Base-by-base conservation (phyloP, 2,888 invertebrate genomes). In the Cheilosia vulpina region DNA sequence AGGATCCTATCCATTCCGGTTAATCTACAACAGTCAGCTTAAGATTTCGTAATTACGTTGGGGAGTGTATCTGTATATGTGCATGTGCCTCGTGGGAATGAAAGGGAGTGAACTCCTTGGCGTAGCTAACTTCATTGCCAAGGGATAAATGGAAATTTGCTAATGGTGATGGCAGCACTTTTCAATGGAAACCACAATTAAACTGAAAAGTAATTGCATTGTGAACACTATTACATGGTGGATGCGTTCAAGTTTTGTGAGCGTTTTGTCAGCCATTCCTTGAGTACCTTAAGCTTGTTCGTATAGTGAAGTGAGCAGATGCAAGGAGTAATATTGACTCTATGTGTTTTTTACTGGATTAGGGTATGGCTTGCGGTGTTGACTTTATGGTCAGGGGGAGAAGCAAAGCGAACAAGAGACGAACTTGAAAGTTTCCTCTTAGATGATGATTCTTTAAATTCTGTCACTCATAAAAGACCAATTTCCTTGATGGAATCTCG, bases 151-250 rank as follows among this genome's bases (percentile, higher is more conserved):
- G 72, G 62, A 78, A 83, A 75, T 79, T 79, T 79, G 72, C 62
- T 83, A 83, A 78, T 83, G 83, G 73, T 83, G 77, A 82, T 82
- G 77, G 77, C 41, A 68, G 68, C 78, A 73, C 63, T 73, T 65
- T 52, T 69, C 52, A 41, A 47, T 66, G 58, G 38, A 21, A 34
- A 75, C 47, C 75, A 38, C 52, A 52, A 77, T 82, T 77, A 77
- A 77, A 65, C 65, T 72, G 41, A 31, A 50, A 82, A 77, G 77
- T 82, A 82, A 82, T 82, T 77, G 77, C 72, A 62, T 62, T 66
- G 55, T 60, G 53, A 57, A 63, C 58, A 38, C 38, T 69, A 34
- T 69, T 63, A 69, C 43, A 50, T 69, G 63, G 47, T 57, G 55
- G 58, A 69, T 78, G 31, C 31, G 52, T 55, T 43, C 55, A 63